These are phyloP conservation scores for Parnassius orleans DNA, from an alignment of 2,888 invertebrate species.

Conservation along the genomic window DNA sequence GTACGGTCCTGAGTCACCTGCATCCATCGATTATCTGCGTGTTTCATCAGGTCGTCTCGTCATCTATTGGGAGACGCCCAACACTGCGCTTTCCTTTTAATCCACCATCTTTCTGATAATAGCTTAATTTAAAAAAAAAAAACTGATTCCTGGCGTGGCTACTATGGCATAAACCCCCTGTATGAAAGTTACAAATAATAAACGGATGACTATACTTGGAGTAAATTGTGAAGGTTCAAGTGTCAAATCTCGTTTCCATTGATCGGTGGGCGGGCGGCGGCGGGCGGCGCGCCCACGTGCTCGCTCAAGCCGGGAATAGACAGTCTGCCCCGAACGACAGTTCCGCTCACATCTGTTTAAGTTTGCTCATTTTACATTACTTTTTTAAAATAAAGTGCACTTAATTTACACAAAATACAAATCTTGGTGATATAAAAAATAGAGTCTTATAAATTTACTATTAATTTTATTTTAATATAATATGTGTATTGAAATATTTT, in stretches of 20 bases:
- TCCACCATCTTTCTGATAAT: too few species aligned
- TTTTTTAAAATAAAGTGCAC: slow-evolving; percentile 31
- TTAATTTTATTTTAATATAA: slow-evolving; percentile 9
- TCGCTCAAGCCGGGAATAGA: slow-evolving; percentile 72
- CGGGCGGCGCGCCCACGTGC: slow-evolving; percentile 69
- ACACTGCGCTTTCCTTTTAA: too few species aligned
- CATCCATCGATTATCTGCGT: too few species aligned
- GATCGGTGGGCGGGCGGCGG: slow-evolving; percentile 66
- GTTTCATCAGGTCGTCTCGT: too few species aligned
- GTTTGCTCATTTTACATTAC: slow-evolving; percentile 32
- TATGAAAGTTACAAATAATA: too few species aligned
- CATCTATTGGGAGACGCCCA: too few species aligned
- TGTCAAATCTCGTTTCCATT: slow-evolving; percentile 70
- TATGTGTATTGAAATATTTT: neutral
- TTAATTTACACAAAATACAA: slow-evolving; percentile 6
- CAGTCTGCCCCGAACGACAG: slow-evolving; percentile 67
- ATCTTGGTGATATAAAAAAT: slow-evolving; percentile 11
- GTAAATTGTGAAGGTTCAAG: slow-evolving; percentile 42
- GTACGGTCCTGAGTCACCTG: too few species aligned
- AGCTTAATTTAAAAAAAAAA: too few species aligned
- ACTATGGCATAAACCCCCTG: too few species aligned
- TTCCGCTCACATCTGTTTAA: slow-evolving; percentile 47
- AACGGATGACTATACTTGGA: slow-evolving; percentile 8
- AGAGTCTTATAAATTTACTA: neutral
- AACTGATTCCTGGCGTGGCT: too few species aligned